phyloP scores from a whole-genome alignment of 2,888 invertebrate species.

The Saturnia pavonia region DNA sequence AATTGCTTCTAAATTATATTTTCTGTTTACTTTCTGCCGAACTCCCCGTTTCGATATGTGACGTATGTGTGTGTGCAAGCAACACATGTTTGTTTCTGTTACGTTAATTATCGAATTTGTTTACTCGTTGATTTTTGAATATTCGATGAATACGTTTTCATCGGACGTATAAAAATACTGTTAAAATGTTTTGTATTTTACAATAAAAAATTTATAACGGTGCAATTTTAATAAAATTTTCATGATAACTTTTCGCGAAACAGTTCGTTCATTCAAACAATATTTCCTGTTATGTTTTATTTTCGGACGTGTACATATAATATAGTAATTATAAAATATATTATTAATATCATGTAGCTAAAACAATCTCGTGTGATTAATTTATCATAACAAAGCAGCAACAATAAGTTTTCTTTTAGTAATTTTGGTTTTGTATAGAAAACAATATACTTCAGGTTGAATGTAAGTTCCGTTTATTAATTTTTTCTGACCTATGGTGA shows the following conservation, averaged over 20 bases:
- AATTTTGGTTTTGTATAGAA: not conserved
- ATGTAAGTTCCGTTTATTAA: not conserved
- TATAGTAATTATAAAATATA: not conserved
- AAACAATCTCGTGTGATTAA: not conserved
- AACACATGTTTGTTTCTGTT: slow-evolving; percentile 69
- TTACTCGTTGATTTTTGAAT: slow-evolving; percentile 52
- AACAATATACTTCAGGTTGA: not conserved
- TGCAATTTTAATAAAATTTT: slow-evolving; percentile 23
- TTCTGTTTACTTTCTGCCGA: slow-evolving; percentile 81
- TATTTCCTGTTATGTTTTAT: slow-evolving; percentile 24
- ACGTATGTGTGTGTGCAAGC: slow-evolving; percentile 56
- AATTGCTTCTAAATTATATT: slow-evolving; percentile 83
- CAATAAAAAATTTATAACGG: slow-evolving; percentile 29
- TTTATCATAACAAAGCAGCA: not conserved
- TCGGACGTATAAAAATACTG: slow-evolving; percentile 26
- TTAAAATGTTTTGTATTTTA: slow-evolving; percentile 28
- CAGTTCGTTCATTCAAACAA: slow-evolving; percentile 15
- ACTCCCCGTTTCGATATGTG: slow-evolving; percentile 73
- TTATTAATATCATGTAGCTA: not conserved
- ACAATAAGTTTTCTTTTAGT: not conserved
- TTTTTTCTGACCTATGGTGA: not conserved
- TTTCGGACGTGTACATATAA: not conserved
- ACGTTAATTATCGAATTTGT: slow-evolving; percentile 70
- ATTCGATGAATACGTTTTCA: slow-evolving; percentile 46
- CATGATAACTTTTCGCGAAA: not conserved